Evolutionary conservation across 1,140 invertebrate genomes (phyloP), one percentile per base, ranked within the genome.

Genomic region (Idris sp.): DNA sequence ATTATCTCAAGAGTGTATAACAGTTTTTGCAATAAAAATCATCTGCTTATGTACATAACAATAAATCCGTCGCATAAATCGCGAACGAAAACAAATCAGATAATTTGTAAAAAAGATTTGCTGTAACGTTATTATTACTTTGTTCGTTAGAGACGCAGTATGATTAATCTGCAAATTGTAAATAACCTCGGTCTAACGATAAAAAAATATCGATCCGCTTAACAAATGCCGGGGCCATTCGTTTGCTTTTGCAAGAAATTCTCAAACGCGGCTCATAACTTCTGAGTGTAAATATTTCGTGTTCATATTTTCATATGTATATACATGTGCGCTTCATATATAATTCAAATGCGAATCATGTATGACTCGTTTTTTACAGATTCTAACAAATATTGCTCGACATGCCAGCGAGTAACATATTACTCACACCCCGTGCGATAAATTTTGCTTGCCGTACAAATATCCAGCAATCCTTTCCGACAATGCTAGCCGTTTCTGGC

Each of bases 391-490:
- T 67, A 68, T 49, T 68, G 38, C 19, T 36, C 44, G 35, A 36
- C 43, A 33, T 28, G 28, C 33, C 25, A 38, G 13, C 15, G 35
- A 25, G 33, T 44, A 56, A 68, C 64, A 49, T 56, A 68, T 68
- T 56, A 15, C 51, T 58, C 43, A 33, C 53, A 31, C 43, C 43
- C 51, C 35, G 31, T 9, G 19, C 51, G 6, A 68, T 58, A 68
- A 68, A 68, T 56, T 68, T 49, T n/a, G 4, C 5, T 36, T 15
- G 1, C 30, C 33, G 35, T 33, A 43, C 64, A 58, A 68, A 68
- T 68, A 65, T 68, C 64, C 18, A 43, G 51, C 64, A 56, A 68
- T 68, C 64, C 64, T 68, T 56, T 68, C 35, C 53, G 36, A 68
- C 64, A 68, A 48, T 49, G 51, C 64, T 10, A 33, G n/a, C 64